These are phyloP conservation scores for Agrochola litura DNA, from an alignment of 2,888 invertebrate species.

Conservation along the genomic window DNA sequence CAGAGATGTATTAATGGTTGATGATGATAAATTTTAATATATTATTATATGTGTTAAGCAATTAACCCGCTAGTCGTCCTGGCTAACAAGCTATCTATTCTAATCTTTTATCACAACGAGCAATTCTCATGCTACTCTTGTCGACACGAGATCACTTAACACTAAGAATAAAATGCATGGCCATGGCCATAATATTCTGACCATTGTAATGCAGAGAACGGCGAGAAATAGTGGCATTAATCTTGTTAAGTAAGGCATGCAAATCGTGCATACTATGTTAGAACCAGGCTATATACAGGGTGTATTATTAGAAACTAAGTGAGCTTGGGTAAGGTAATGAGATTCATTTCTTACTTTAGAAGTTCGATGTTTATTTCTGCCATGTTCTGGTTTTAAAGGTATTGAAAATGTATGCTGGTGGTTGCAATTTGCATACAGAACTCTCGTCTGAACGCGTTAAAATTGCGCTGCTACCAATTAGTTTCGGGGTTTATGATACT, in stretches of 20 bases:
- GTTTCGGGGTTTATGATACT: not conserved
- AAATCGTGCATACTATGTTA: constrained; percentile 43
- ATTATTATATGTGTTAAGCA: too few species aligned
- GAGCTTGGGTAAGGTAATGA: not conserved
- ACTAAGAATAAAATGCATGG: constrained; percentile 28
- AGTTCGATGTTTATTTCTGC: not conserved
- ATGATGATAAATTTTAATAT: too few species aligned
- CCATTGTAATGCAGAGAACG: constrained; percentile 41
- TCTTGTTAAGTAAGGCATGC: constrained; percentile 59
- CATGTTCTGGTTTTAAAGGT: not conserved
- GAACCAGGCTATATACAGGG: constrained; percentile 6
- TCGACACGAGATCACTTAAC: constrained; percentile 10
- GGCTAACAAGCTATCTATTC: too few species aligned
- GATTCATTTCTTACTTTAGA: constrained; percentile 7
- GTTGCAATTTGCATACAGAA: not conserved
- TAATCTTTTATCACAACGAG: constrained; percentile 6
- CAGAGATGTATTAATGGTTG: too few species aligned
- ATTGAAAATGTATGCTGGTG: not conserved
- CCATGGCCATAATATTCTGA: constrained; percentile 14
- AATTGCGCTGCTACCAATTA: not conserved
- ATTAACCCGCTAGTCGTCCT: too few species aligned
- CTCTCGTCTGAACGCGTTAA: not conserved
- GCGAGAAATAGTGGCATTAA: constrained; percentile 45
- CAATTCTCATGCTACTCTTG: constrained; percentile 10
- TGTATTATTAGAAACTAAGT: constrained; percentile 18